Percentiles rank a stretch among this genome's conserved stretches.
Evolutionary conservation across 2,797 vertebrate species (phyloP).

Genomic region (Gallinago stenura): DNA sequence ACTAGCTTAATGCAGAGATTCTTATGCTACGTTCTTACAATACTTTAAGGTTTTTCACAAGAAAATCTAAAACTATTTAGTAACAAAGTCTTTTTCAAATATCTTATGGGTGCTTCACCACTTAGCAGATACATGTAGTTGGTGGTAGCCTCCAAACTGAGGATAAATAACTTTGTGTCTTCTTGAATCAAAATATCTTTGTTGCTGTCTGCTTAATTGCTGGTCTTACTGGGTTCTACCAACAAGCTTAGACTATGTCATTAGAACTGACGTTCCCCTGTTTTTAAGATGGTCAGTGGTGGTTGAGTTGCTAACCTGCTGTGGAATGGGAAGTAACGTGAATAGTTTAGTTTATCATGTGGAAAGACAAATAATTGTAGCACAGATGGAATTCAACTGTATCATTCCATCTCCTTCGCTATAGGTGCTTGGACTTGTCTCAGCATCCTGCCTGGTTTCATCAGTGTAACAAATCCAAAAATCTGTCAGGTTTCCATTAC

Average conservation of each 20-base stretch:
- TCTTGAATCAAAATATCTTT: not conserved
- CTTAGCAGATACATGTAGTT: not conserved
- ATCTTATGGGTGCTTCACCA: not conserved
- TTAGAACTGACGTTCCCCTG: fast-evolving
- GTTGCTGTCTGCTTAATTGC: not conserved
- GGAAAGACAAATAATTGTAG: not conserved
- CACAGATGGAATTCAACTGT: slow-evolving; percentile 4
- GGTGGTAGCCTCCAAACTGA: not conserved
- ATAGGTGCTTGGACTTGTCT: slow-evolving; percentile 13
- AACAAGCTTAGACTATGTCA: not conserved
- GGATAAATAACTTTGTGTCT: not conserved
- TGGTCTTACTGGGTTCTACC: not conserved
- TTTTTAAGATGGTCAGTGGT: not conserved
- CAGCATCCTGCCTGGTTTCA: not conserved
- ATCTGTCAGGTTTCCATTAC: slow-evolving; percentile 62
- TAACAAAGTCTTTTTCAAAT: not conserved
- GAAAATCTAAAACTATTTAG: not conserved
- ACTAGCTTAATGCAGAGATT: not conserved
- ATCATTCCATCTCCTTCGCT: not conserved
- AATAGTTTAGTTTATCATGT: not conserved
- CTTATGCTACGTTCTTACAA: not conserved
- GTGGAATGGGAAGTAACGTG: not conserved
- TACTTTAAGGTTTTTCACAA: not conserved
- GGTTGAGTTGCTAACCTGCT: not conserved
- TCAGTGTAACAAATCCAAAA: slow-evolving; percentile 52